A percentile compares a stretch with the other conserved stretches of the same genome.
Conservation (phyloP, 1,140 invertebrate species). For the Atta texana region DNA sequence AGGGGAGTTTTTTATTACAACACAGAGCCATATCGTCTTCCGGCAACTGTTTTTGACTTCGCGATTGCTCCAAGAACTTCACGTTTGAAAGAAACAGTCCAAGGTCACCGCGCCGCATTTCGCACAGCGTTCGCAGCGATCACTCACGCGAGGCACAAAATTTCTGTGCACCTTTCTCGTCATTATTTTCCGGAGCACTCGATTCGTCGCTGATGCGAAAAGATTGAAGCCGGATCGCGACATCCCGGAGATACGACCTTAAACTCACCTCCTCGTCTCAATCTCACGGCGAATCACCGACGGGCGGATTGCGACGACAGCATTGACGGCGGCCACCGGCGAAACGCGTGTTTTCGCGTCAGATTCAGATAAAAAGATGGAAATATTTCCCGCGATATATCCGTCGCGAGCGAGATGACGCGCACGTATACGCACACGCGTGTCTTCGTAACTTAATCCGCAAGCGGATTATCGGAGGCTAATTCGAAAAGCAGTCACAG, state of each 20-base stretch:
- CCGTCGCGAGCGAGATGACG: neutral
- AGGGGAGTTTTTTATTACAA: neutral
- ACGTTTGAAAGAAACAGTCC: constrained; percentile 15
- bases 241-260: neutral
- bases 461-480: constrained; percentile 72
- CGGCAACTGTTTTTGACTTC: neutral
- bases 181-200: neutral
- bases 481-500: constrained; percentile 63
- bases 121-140: neutral
- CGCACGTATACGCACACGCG: constrained; percentile 56
- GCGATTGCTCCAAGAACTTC: neutral
- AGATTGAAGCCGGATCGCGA: neutral
- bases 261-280: constrained; percentile 46
- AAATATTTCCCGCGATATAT: neutral
- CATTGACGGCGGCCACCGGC: neutral
- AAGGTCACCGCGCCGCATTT: constrained; percentile 42
- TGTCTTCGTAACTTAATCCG: constrained; percentile 73
- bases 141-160: constrained; percentile 11
- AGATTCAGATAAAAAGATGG: neutral
- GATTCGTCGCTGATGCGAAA: neutral
- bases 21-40: neutral
- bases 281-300: constrained; percentile 33
- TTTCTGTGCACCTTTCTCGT: neutral
- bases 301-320: neutral
- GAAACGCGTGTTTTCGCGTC: constrained; percentile 34